phyloP scores from a whole-genome alignment of 2,113 vertebrate species.

The Isichthys henryi region DNA sequence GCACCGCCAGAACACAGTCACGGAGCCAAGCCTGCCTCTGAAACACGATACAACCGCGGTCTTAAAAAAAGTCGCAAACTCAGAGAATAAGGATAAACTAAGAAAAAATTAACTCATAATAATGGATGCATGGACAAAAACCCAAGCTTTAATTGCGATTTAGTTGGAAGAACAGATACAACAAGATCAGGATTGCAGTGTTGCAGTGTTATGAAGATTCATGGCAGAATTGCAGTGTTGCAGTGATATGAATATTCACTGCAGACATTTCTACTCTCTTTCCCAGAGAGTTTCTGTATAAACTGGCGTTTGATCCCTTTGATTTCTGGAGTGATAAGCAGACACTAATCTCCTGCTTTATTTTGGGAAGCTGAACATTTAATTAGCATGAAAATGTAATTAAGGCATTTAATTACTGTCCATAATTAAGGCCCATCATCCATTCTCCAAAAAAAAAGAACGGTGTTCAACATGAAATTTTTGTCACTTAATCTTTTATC shows the following conservation, averaged over 20 bases:
- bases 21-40: too few relatives aligned
- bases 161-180: too few relatives aligned
- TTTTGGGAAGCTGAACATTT: not conserved
- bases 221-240: too few relatives aligned
- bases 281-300: not conserved
- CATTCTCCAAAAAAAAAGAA: not conserved
- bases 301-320: not conserved
- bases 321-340: not conserved
- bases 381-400: constrained; percentile 2
- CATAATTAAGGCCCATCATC: not conserved
- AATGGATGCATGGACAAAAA: too few relatives aligned
- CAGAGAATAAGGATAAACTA: too few relatives aligned
- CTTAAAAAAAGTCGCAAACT: too few relatives aligned
- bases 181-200: too few relatives aligned
- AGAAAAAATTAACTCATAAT: too few relatives aligned
- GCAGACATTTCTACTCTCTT: not conserved
- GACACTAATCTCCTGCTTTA: not conserved
- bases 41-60: too few relatives aligned
- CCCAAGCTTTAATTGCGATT: too few relatives aligned
- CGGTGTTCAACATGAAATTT: not conserved
- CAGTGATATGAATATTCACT: not conserved
- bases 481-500: not conserved
- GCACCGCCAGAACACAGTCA: not conserved
- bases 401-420: not conserved
- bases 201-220: too few relatives aligned